Base-by-base conservation (phyloP, 2,113 vertebrate genomes). In the Speoplatyrhinus poulsoni region DNA sequence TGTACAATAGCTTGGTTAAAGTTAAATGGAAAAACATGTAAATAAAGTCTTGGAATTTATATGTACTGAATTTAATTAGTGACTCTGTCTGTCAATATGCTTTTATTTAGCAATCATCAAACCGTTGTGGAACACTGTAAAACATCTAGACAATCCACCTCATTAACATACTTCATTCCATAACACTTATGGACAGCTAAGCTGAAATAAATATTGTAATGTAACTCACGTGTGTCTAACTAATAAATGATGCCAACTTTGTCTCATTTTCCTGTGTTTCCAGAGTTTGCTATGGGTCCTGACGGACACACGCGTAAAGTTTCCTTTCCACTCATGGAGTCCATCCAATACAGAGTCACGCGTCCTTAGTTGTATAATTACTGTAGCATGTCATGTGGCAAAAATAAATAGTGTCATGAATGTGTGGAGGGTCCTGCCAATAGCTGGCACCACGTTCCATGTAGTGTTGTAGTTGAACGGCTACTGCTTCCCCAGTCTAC, bases 391-490 rank as follows among this genome's bases (percentile, higher is more conserved):
- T 5, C 7, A 41, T 41, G 36, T 5, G 36, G 50, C 58, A n/a
- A 54, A 70, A 6, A 3, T 58, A 32, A 33, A 33, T 32, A 41
- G 36, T 41, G 36, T 0, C 36, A 41, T 5, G 36, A 41, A 41
- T 0, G 56, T 12, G 9, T 52, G 49, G 12, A 52, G 26, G 36
- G 36, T 41, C 36, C 36, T 41, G 11, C 12, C 12, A 54, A 58
- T 3, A 12, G 19, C 19, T 12, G 56, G 3, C 8, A 19, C 26
- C 26, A 52, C 48, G n/a, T 70, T 76, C 78, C 54, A 62, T 52
- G 53, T 73, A 76, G 76, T 79, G 76, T 84, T 86, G 70, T 41
- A 70, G 76, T 73, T 77, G 33, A 79, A 78, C 83, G 87, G 89
- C 85, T 84, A 81, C 79, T 84, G 81, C 59, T 63, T 81, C 76